Evolutionary conservation across 2,888 invertebrate species (phyloP), one percentile per base, ranked within the genome.

Genomic region (Papilio gigon): DNA sequence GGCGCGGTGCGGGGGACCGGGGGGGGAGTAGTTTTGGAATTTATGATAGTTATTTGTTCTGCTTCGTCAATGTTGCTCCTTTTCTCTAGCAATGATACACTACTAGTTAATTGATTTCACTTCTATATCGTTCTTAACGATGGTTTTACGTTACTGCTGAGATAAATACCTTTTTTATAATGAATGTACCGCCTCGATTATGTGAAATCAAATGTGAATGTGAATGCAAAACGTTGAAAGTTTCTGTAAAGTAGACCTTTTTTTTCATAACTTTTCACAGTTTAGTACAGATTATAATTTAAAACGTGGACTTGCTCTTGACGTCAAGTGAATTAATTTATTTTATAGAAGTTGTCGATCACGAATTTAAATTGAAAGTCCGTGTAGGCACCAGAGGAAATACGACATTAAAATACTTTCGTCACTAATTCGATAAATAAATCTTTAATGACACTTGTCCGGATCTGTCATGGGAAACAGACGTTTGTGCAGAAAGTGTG

Each of bases 401-500:
- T 56, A n/a, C n/a, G 1, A 56, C 53, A 17, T 56, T 56, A 30
- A 30, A 17, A 30, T 56, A 30, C 37, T 60, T 60, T 40, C 60
- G 9, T 60, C 4, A 22, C 22, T 47, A 22, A 40, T 60, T 60
- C 25, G 40, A 40, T 60, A n/a, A 60, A 11, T 60, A 40, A 40
- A 25, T 40, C 27, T 40, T 1, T 22, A 40, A 40, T 25, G 60
- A 22, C n/a, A 60, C 14, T 40, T 22, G n/a, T 37, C n/a, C n/a
- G 25, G 35, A 40, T 60, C 40, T 60, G 60, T 37, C 60, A 60
- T 60, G 60, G 60, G 60, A 60, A 60, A 60, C 60, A 40, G 60
- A 60, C 40, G n/a, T 60, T 25, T 60, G 60, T 40, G 60, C 60
- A 60, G 60, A 60, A 60, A 60, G 60, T 60, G 60, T 60, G 60